These are phyloP conservation scores for Sipha maydis DNA, from an alignment of 2,888 invertebrate genomes.

Conservation along the genomic window DNA sequence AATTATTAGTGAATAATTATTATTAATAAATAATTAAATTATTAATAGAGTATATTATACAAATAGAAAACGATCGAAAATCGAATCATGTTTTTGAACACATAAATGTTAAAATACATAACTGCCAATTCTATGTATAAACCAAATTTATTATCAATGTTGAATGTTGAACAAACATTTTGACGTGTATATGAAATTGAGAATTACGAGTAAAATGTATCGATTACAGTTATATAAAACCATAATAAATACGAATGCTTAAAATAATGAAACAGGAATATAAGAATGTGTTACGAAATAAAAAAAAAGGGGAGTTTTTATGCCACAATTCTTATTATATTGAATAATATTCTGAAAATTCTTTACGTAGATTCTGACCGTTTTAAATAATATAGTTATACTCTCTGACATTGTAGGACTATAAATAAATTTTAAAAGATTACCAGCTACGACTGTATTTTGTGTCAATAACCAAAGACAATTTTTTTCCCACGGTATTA, in stretches of 20 bases:
- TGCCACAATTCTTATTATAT: too few relatives aligned
- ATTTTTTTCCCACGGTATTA: background rate
- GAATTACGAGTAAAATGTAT: background rate
- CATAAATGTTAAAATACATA: background rate
- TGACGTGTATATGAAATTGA: background rate
- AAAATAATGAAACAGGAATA: background rate
- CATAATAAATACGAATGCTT: background rate
- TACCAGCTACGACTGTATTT: background rate
- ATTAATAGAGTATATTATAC: too few relatives aligned
- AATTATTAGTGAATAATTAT: too few relatives aligned
- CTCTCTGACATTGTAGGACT: too few relatives aligned
- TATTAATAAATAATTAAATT: too few relatives aligned
- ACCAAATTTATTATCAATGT: background rate
- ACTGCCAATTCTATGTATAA: background rate
- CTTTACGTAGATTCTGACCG: too few relatives aligned
- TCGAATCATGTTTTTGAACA: background rate
- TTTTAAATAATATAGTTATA: background rate
- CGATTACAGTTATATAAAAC: background rate
- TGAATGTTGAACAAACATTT: background rate
- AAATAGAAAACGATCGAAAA: background rate
- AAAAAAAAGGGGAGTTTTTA: background rate
- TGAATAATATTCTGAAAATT: too few relatives aligned
- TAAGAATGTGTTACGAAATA: background rate
- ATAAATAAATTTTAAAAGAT: background rate
- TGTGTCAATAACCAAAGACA: background rate